Base-by-base conservation (phyloP, 2,888 invertebrate species). In the Drosophila kanekoi region DNA sequence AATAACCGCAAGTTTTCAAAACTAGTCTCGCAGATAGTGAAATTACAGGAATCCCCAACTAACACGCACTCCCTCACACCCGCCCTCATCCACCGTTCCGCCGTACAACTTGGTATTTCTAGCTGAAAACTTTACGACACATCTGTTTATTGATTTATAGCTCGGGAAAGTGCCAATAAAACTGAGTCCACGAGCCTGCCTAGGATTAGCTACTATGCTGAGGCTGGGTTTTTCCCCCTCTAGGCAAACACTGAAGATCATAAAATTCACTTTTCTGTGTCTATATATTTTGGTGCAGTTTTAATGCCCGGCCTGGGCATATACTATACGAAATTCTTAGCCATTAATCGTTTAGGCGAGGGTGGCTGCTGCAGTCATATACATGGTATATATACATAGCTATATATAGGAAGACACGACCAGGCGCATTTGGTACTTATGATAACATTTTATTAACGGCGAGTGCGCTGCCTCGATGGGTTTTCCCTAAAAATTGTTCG, bases 131-230 rank as follows among this genome's bases (percentile, higher is more conserved):
- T 81, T 89, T 89, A 86, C 84, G 77, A 84, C 70, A 69, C 74
- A 77, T 81, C 76, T 87, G 89, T 89, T 90, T 87, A 89, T 89
- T 89, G 89, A 89, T 90, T 89, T 89, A 90, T 86, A 78, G 82
- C 74, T 72, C 54, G 61, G 58, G 68, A 84, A 88, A 90, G 90
- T 88, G 83, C 77, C 88, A 89, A 90, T 89, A 89, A 89, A 79
- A 72, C 54, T 61, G 48, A 64, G 64, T 56, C 52, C 63, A 69
- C 43, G 66, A 61, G 62, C 23, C 68, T 70, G 63, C 4, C 37
- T 43, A 64, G 86, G 81, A 80, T 80, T 65, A 74, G 53, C 32
- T 40, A 13, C 40, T 45, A 35, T 9, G 28, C 32, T n/a, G 32
- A n/a, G 14, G 44, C 43, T 18, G 56, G 64, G 54, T 51, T 40